phyloP scores from a whole-genome alignment of 2,113 vertebrate genomes.

The Geococcyx californianus region DNA sequence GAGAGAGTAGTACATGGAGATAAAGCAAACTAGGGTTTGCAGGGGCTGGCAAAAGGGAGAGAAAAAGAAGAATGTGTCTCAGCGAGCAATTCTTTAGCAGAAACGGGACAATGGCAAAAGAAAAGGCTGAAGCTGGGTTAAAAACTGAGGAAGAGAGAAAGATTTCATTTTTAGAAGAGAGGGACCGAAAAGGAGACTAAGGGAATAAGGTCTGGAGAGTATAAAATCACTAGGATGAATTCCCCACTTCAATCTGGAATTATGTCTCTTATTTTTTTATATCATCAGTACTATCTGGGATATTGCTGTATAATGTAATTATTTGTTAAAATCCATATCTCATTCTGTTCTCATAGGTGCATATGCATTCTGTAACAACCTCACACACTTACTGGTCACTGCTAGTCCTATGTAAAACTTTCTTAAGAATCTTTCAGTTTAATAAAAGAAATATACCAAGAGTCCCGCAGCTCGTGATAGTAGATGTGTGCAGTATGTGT shows the following conservation, averaged over 20 bases:
- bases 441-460: background rate
- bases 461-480: background rate
- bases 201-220: background rate
- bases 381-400: background rate
- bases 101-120: background rate
- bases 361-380: background rate
- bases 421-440: background rate
- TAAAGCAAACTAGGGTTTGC: background rate
- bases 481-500: background rate
- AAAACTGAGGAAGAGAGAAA: background rate
- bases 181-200: background rate
- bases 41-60: background rate
- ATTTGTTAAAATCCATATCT: background rate
- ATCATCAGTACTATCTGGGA: background rate
- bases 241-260: background rate
- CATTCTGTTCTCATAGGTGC: background rate
- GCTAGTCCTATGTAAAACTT: background rate
- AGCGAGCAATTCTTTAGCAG: background rate
- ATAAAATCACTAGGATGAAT: background rate
- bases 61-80: background rate
- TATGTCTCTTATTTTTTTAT: background rate
- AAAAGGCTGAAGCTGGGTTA: background rate
- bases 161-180: background rate
- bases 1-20: background rate
- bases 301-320: background rate